Conservation (phyloP, 2,113 vertebrate genomes). For the Microtus oregoni region DNA sequence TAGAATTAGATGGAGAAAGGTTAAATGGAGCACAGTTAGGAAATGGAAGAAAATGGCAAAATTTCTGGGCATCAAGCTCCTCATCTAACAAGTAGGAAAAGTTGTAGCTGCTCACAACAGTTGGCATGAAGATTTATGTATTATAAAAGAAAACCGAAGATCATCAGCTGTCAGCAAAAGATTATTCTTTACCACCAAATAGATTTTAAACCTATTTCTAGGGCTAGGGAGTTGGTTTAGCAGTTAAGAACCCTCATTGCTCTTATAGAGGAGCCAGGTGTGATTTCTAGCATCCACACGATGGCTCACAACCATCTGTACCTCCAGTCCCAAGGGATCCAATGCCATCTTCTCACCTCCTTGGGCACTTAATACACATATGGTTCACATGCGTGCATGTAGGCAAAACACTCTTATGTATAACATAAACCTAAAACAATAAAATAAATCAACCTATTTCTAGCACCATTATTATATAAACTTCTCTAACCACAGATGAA, state of each 20-base stretch:
- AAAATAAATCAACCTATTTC: background rate
- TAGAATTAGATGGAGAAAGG: background rate
- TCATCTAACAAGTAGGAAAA: background rate
- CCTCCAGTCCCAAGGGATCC: background rate
- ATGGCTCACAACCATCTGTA: background rate
- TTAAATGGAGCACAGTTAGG: background rate
- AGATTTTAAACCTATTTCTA: background rate
- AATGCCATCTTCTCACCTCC: background rate
- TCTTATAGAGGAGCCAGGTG: background rate
- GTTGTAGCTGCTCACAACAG: background rate
- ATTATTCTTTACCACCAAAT: background rate
- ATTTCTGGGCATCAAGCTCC: background rate
- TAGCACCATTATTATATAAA: background rate
- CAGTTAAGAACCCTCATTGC: background rate
- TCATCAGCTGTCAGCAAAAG: background rate
- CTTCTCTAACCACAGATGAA: background rate
- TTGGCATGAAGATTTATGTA: background rate
- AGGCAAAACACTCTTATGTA: background rate
- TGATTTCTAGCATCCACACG: background rate
- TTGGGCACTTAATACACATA: background rate
- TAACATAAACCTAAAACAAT: background rate
- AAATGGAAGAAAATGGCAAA: background rate
- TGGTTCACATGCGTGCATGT: background rate
- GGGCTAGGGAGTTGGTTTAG: background rate
- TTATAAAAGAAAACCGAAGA: background rate